Conservation (phyloP, 2,797 vertebrate genomes). For the Antrozous pallidus region DNA sequence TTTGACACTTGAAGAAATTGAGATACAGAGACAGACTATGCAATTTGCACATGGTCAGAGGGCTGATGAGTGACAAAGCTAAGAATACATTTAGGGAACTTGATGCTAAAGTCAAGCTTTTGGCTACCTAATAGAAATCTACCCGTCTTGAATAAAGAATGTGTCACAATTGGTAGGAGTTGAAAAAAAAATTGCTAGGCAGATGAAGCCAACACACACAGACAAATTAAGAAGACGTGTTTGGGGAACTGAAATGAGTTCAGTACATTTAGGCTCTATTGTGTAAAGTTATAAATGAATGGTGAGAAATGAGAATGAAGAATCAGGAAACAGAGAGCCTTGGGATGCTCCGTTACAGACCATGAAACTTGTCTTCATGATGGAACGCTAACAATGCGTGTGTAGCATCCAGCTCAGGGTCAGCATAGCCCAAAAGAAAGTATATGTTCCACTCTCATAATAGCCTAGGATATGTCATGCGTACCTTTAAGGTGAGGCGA, state of each 20-base stretch:
- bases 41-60: not conserved
- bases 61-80: not conserved
- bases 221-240: not conserved
- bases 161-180: not conserved
- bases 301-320: slow-evolving; percentile 17
- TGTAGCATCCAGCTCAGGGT: not conserved
- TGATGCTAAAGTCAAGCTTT: not conserved
- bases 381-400: not conserved
- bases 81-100: not conserved
- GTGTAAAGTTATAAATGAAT: not conserved
- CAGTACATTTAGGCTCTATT: slow-evolving; percentile 32
- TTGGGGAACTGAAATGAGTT: slow-evolving; percentile 16
- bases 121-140: not conserved
- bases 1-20: not conserved
- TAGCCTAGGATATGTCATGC: not conserved
- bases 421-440: not conserved
- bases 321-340: slow-evolving; percentile 33
- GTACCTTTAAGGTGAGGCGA: not conserved
- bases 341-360: not conserved
- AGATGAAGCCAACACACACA: not conserved
- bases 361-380: not conserved
- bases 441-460: not conserved
- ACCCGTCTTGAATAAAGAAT: not conserved
- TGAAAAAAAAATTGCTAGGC: slow-evolving; percentile 13
- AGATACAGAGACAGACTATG: not conserved